These are phyloP conservation scores for Rhinogobius similis DNA, from an alignment of 2,113 vertebrate genomes.

Conservation along the genomic window DNA sequence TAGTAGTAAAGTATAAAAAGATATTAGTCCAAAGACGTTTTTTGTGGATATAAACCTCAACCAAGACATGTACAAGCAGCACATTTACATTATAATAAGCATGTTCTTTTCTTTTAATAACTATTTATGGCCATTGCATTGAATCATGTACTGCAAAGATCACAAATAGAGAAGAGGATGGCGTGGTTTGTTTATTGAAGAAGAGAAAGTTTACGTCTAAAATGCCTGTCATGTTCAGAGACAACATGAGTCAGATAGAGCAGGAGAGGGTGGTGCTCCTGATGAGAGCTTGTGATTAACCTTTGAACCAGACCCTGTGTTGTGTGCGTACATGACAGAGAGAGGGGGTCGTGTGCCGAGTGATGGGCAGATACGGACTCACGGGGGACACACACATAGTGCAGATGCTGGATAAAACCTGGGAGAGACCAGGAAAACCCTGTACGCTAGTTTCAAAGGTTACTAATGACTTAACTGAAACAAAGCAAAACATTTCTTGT, in stretches of 20 bases:
- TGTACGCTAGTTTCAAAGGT: too few relatives aligned
- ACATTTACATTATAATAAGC: too few relatives aligned
- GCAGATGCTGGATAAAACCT: conserved; percentile 49
- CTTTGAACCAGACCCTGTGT: conserved; percentile 59
- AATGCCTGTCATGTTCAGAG: conserved; percentile 37
- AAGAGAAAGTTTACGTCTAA: conserved; percentile 1
- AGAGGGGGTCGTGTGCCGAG: conserved; percentile 32
- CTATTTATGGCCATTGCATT: background rate
- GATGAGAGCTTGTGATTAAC: conserved; percentile 78
- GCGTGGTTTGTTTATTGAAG: conserved; percentile 46
- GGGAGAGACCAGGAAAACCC: too few relatives aligned
- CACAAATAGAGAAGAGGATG: background rate
- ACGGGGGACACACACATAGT: conserved; percentile 56
- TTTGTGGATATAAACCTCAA: background rate
- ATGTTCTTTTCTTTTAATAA: too few relatives aligned
- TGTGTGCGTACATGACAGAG: conserved; percentile 7
- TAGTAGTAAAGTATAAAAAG: too few relatives aligned
- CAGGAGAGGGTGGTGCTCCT: conserved; percentile 65
- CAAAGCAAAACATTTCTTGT: too few relatives aligned
- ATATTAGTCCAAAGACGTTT: too few relatives aligned
- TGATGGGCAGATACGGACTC: conserved; percentile 62
- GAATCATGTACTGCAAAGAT: background rate
- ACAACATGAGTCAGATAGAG: conserved; percentile 63
- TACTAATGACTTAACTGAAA: too few relatives aligned
- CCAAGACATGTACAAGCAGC: background rate